These are phyloP conservation scores for Macrobrachium nipponense DNA, from an alignment of 1,140 invertebrate genomes.

Conservation along the genomic window DNA sequence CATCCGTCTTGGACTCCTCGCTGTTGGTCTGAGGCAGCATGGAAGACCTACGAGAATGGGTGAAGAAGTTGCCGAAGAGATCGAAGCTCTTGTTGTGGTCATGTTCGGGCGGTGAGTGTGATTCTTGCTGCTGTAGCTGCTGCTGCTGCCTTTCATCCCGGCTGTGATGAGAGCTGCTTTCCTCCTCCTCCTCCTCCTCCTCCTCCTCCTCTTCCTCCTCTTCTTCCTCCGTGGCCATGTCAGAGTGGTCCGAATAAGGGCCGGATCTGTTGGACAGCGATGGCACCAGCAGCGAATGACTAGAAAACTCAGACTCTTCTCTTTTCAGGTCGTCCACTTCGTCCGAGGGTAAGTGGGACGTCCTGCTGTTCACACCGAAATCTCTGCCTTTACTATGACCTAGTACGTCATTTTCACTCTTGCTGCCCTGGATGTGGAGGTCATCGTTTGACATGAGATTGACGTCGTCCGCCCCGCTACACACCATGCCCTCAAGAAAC, in stretches of 20 bases:
- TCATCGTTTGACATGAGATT: constrained; percentile 33
- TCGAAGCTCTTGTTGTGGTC: constrained; percentile 16
- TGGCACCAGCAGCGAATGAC: constrained; percentile 39
- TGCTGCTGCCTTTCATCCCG: constrained; percentile 32
- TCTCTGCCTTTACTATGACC: constrained; percentile 22
- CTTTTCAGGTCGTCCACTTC: constrained; percentile 22
- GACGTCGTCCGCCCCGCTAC: constrained; percentile 43
- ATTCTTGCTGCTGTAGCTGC: background rate
- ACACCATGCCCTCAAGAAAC: constrained; percentile 49
- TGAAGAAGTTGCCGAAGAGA: constrained; percentile 44
- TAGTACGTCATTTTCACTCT: constrained; percentile 36
- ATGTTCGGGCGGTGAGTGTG: background rate
- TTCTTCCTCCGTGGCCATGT: constrained; percentile 40
- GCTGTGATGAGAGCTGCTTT: constrained; percentile 51
- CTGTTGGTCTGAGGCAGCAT: constrained; percentile 14
- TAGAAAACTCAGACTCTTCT: constrained; percentile 3
- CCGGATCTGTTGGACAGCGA: constrained; percentile 3
- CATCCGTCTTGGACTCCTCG: constrained; percentile 12
- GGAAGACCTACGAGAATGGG: constrained; percentile 36
- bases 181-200: background rate
- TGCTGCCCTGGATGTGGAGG: constrained; percentile 31
- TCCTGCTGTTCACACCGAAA: constrained; percentile 9
- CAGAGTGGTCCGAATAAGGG: constrained; percentile 24
- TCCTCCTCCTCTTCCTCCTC: constrained; percentile 15
- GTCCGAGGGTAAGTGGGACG: constrained; percentile 31